Base-by-base conservation (phyloP, 2,888 invertebrate genomes). In the Ephialtes manifestator region DNA sequence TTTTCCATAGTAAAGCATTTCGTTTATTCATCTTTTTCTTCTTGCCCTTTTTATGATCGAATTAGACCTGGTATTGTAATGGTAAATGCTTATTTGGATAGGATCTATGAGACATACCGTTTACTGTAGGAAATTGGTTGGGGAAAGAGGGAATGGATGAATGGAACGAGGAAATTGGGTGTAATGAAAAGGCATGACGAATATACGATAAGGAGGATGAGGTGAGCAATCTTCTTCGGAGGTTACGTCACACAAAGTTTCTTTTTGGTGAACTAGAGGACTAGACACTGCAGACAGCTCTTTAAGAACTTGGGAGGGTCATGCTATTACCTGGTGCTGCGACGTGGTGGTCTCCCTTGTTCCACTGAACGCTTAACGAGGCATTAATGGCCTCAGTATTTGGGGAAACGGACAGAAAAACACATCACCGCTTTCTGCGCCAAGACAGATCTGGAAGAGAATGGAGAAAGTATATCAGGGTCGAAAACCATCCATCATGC, bases 1-100 rank as follows among this genome's bases (percentile, higher is more conserved):
- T 24, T 60, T 58, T 31, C 35, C 43, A 77, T 80, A 60, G 53
- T 63, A n/a, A 67, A 60, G 35, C n/a, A 80, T 46, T 70, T 58
- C 24, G 76, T 65, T 20, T 31, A 46, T 24, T 20, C 43, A 11
- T 74, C n/a, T 51, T 60, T 20, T 60, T 31, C 8, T 46, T n/a
- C 28, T 31, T 2, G 4, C 18, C 46, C 20, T 60, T 58, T 43
- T 48, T 0, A 67, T 60, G 76, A 15, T 74, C 83, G 83, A 77
- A 83, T 83, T 83, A 85, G 82, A 63, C 48, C n/a, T n/a, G 48
- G 65, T 68, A 80, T 85, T 85, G 83, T 85, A 60, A 85, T 83
- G 85, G 67, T 83, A 85, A 85, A 77, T 60, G 78, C 63, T 71
- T 85, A 80, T 85, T 85, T 85, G 71, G 79, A 83, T 85, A 85